These are phyloP conservation scores for Neotoma lepida DNA, from an alignment of 2,113 vertebrate genomes.

Conservation along the genomic window DNA sequence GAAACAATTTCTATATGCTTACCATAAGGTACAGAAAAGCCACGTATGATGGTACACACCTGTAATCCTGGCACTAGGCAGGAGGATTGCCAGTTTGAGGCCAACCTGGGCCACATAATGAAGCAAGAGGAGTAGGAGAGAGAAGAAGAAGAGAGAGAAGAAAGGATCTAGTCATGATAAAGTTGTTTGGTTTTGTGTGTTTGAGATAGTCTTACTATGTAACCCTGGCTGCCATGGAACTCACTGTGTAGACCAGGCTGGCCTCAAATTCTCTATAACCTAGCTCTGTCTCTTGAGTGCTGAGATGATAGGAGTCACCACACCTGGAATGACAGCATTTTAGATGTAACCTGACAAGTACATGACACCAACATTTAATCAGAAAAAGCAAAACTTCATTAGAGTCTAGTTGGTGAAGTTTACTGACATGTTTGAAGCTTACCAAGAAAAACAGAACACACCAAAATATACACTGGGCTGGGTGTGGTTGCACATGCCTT, in stretches of 20 bases:
- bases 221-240: background rate
- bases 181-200: background rate
- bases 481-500: background rate
- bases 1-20: background rate
- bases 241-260: background rate
- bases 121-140: background rate
- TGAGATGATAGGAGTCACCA: background rate
- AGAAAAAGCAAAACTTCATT: background rate
- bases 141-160: background rate
- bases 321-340: background rate
- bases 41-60: background rate
- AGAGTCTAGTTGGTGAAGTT: background rate
- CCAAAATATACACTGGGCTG: background rate
- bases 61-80: background rate
- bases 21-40: background rate
- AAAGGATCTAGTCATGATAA: background rate
- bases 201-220: background rate
- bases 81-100: background rate
- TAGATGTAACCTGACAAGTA: background rate
- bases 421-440: background rate
- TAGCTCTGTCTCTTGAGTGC: background rate
- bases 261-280: background rate
- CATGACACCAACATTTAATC: background rate
- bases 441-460: constrained; percentile 25
- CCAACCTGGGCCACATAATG: background rate